Evolutionary conservation across 2,113 vertebrate genomes (phyloP), one percentile per base, ranked within the genome.

Genomic region (Notarius lentiginosus): DNA sequence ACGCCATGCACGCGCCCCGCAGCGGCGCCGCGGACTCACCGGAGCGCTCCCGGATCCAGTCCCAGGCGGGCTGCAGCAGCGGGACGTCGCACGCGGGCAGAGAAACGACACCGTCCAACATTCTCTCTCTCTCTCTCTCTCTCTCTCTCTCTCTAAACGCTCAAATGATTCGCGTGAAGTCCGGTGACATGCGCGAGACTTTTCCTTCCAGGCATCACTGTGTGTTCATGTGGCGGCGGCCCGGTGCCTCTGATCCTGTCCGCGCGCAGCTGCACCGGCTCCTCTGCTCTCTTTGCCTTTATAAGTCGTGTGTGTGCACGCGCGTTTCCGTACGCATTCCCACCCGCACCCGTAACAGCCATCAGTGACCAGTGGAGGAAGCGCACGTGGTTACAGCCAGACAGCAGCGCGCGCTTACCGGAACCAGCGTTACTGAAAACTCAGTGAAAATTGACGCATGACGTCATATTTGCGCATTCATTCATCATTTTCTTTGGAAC

Each of bases 1-100:
- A 90, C 6, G 91, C 95, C 76, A 80, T 85, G 51, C 51, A 75
- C 27, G 93, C 93, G 0, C 91, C 88, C 77, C 94, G 86, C 85
- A 90, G 81, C 0, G 89, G 92, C 0, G 94, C 94, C 14, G 53
- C 17, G 24, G 94, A 87, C 24, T 92, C 10, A 1, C 88, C 84
- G 49, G 85, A 56, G 47, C 83, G 91, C 0, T 8, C 41, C 22
- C 87, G 90, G 82, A 95, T 79, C 0, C 27, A 12, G 24, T 93
- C 91, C 95, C 95, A 96, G 0, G 92, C 70, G 0, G 79, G 86
- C 88, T 95, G 95, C 0, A 96, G 92, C 12, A 94, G 86, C 3
- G 18, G 85, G 0, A 15, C 60, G 0, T 10, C 20, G 4, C 61
- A 11, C 3, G 56, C 24, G 34, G 49, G 18, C 17, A 30, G 3